Evolutionary conservation across 2,888 invertebrate species (phyloP).

Genomic region (Xylophagus ater): DNA sequence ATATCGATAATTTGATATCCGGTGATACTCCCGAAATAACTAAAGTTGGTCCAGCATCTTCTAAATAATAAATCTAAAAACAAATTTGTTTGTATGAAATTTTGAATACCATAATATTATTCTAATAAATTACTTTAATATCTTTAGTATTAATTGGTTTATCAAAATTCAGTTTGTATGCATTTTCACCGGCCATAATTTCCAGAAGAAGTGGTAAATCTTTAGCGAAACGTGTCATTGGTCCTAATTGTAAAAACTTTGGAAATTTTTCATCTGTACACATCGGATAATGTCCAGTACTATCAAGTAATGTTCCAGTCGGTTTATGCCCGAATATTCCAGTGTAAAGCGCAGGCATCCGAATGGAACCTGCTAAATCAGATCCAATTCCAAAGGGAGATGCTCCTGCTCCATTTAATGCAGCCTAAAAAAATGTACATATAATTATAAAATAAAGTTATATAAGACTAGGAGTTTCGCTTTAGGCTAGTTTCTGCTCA

Average conservation of each 20-base stretch:
- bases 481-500: no score
- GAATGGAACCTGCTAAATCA: constrained; percentile 79
- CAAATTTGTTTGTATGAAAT: background rate
- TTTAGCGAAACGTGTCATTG: constrained; percentile 64
- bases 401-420: constrained; percentile 61
- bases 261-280: constrained; percentile 41
- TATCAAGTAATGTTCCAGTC: constrained; percentile 50
- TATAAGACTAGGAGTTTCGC: no score
- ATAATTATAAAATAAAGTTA: constrained; percentile 1
- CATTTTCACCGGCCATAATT: constrained; percentile 46
- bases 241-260: constrained; percentile 50
- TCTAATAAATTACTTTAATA: constrained; percentile 34
- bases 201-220: constrained; percentile 60
- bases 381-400: constrained; percentile 70
- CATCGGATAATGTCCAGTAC: constrained; percentile 50
- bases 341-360: constrained; percentile 74
- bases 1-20: constrained; percentile 28
- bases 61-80: constrained; percentile 6
- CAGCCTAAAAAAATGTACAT: constrained; percentile 43
- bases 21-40: constrained; percentile 24
- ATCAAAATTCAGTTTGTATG: constrained; percentile 39
- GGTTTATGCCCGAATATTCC: constrained; percentile 85
- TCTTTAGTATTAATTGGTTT: constrained; percentile 41
- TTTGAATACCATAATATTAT: constrained; percentile 1
- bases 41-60: constrained; percentile 21